Conservation (phyloP, 2,888 invertebrate species). For the Bruchidius siliquastri region DNA sequence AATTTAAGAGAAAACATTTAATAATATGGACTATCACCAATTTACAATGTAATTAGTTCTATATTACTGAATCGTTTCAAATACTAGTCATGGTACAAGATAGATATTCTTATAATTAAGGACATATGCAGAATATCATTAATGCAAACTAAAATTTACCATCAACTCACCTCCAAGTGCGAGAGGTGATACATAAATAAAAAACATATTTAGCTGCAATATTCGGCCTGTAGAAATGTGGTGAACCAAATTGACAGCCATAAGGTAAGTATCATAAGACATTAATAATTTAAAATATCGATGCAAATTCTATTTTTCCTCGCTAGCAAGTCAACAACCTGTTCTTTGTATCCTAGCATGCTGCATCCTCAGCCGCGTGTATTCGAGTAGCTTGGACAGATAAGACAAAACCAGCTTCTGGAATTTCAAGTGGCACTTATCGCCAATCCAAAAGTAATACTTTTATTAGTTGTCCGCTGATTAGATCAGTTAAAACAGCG, state of each 20-base stretch:
- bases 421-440: neutral
- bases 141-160: too few species aligned
- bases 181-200: too few species aligned
- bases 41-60: neutral
- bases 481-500: neutral
- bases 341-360: neutral
- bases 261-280: too few species aligned
- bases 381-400: conserved; percentile 1
- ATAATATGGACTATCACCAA: neutral
- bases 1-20: neutral
- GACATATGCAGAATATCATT: too few species aligned
- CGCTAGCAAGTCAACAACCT: neutral
- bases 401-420: neutral
- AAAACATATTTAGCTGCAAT: too few species aligned
- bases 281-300: too few species aligned
- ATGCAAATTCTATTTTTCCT: neutral
- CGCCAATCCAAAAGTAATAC: neutral
- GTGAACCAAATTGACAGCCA: too few species aligned
- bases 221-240: too few species aligned
- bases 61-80: too few species aligned
- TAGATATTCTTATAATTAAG: too few species aligned
- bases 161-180: too few species aligned
- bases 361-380: neutral
- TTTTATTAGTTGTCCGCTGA: neutral
- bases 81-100: too few species aligned